Percentiles rank a stretch among this genome's conserved stretches.
phyloP scores from a whole-genome alignment of 2,113 vertebrate genomes.

The Otis tarda region DNA sequence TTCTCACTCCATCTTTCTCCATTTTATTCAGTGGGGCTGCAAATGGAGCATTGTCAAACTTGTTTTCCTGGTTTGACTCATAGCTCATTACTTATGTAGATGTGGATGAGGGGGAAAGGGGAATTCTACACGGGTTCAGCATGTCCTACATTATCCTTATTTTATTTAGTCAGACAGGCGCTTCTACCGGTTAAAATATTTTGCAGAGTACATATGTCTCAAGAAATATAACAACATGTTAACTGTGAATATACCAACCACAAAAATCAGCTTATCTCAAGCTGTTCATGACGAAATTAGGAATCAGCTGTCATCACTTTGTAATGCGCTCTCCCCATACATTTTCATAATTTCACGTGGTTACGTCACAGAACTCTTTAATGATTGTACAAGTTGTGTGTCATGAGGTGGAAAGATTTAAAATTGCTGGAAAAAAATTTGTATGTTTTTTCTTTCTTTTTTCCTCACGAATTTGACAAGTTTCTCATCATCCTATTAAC shows the following conservation, averaged over 20 bases:
- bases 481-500: background rate
- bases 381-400: background rate
- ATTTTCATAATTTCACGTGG: background rate
- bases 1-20: background rate
- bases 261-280: constrained; percentile 50
- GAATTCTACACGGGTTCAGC: background rate
- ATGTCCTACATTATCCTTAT: constrained; percentile 36
- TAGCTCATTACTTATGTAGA: background rate
- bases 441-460: background rate
- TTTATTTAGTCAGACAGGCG: background rate
- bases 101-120: background rate
- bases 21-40: background rate
- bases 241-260: constrained; percentile 10
- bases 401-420: background rate
- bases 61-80: background rate
- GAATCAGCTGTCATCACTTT: constrained; percentile 21
- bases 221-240: background rate
- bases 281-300: background rate
- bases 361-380: constrained; percentile 19
- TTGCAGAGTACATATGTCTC: background rate
- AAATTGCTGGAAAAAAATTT: background rate
- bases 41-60: background rate
- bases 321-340: background rate
- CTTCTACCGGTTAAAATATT: background rate
- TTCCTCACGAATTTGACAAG: background rate